These are phyloP conservation scores for Masticophis lateralis DNA, from an alignment of 2,797 vertebrate species.

Conservation along the genomic window DNA sequence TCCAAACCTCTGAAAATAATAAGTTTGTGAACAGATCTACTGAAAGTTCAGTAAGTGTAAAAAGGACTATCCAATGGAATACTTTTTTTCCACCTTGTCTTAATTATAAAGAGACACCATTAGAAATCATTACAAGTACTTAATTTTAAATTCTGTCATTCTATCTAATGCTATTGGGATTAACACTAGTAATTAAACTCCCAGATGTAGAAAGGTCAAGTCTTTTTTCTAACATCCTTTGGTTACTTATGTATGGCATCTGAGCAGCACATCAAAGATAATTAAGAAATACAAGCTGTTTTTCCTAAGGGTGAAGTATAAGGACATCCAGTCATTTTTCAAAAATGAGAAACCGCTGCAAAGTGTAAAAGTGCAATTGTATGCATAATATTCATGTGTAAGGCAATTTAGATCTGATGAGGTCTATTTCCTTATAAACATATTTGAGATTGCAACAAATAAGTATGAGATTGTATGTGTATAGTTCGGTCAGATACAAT, in stretches of 20 bases:
- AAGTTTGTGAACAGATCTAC: background rate
- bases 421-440: background rate
- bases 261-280: slow-evolving; percentile 43
- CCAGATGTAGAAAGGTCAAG: slow-evolving; percentile 27
- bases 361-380: slow-evolving; percentile 21
- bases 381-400: background rate
- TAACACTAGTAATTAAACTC: slow-evolving; percentile 20
- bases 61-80: background rate
- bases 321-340: slow-evolving; percentile 48
- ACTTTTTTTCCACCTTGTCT: background rate
- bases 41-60: background rate
- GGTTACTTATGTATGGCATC: slow-evolving; percentile 10
- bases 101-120: slow-evolving; percentile 2
- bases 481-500: background rate
- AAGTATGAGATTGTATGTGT: slow-evolving; percentile 21
- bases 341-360: slow-evolving; percentile 49
- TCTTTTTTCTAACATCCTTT: slow-evolving; percentile 6
- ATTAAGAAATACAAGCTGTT: slow-evolving; percentile 45
- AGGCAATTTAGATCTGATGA: background rate
- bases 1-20: background rate
- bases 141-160: background rate
- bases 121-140: slow-evolving; percentile 26
- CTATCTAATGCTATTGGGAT: slow-evolving; percentile 18
- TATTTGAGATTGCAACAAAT: background rate
- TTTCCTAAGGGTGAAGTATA: slow-evolving; percentile 42